Evolutionary conservation across 2,113 vertebrate genomes (phyloP).

Genomic region (Coryphaenoides rupestris): DNA sequence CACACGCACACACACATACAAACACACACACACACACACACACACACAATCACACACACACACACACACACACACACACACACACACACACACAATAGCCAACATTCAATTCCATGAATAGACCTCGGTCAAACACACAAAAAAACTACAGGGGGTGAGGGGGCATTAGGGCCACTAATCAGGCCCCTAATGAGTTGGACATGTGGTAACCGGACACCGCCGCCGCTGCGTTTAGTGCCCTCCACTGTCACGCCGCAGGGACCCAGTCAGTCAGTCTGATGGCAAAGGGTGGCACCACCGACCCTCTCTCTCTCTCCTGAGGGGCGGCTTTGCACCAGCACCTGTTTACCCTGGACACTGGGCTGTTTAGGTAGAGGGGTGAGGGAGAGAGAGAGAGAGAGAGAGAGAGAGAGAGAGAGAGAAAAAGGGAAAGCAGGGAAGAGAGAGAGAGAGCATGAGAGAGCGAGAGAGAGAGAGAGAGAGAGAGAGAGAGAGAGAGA

Average conservation of each 20-base stretch:
- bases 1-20: too few relatives aligned
- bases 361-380: constrained; percentile 18
- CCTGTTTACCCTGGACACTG: constrained; percentile 49
- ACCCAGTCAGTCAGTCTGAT: constrained; percentile 31
- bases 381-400: not conserved
- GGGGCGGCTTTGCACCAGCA: constrained; percentile 11
- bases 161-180: not conserved
- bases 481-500: not conserved
- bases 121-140: too few relatives aligned
- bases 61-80: too few relatives aligned
- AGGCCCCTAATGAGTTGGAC: constrained; percentile 13
- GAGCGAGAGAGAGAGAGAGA: not conserved
- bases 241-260: constrained; percentile 16
- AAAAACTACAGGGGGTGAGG: not conserved
- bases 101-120: too few relatives aligned
- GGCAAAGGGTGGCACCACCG: constrained; percentile 13
- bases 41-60: too few relatives aligned
- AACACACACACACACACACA: too few relatives aligned
- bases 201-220: not conserved
- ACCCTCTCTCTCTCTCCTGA: too few relatives aligned
- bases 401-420: constrained; percentile 7
- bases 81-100: too few relatives aligned
- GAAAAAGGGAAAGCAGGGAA: not conserved
- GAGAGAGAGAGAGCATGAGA: not conserved
- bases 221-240: constrained; percentile 1